These are phyloP conservation scores for Chamaetylas fuelleborni DNA, from an alignment of 2,113 vertebrate genomes.

Conservation along the genomic window DNA sequence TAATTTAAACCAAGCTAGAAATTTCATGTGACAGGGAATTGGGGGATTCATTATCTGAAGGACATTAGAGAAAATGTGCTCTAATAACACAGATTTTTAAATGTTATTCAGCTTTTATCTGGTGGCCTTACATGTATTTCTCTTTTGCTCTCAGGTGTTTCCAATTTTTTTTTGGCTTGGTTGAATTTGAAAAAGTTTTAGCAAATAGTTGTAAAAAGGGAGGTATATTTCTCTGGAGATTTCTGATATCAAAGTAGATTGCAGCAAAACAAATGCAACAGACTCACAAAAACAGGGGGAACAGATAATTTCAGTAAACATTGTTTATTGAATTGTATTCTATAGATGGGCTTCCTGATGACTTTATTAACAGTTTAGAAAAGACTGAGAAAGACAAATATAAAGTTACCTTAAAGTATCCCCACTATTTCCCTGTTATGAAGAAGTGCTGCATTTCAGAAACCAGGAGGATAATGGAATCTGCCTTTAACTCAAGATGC, in stretches of 20 bases:
- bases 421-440: conserved; percentile 92
- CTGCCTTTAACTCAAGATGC: conserved; percentile 90
- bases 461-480: conserved; percentile 90
- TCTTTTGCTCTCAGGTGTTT: neutral
- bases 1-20: neutral
- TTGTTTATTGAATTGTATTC: conserved; percentile 39
- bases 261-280: neutral
- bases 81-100: neutral
- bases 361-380: conserved; percentile 86
- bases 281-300: neutral
- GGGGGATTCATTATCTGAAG: neutral
- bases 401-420: conserved; percentile 90
- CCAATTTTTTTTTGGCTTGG: neutral
- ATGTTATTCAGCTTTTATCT: neutral
- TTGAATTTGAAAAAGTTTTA: neutral
- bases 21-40: neutral
- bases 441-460: conserved; percentile 90
- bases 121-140: neutral
- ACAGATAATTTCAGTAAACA: neutral
- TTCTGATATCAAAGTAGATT: neutral
- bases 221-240: neutral
- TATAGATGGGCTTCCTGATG: conserved; percentile 84
- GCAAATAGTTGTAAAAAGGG: neutral
- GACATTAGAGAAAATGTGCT: neutral
- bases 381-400: conserved; percentile 75